phyloP scores from a whole-genome alignment of 2,113 vertebrate genomes.

The Micronisus gabar region DNA sequence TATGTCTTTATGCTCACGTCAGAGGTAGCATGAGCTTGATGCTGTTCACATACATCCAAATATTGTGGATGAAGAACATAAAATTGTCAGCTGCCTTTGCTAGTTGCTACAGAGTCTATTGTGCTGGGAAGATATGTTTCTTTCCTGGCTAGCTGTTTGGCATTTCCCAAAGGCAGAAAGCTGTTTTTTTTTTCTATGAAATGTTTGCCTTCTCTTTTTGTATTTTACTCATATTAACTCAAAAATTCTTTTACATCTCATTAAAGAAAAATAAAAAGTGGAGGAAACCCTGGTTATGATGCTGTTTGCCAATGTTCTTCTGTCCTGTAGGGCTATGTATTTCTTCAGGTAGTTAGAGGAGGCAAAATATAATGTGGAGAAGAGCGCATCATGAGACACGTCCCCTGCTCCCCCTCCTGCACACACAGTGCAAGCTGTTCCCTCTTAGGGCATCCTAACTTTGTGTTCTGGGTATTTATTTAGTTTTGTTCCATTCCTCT shows the following conservation, averaged over 20 bases:
- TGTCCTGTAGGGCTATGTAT: not conserved
- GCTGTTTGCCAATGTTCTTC: not conserved
- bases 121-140: not conserved
- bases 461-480: not conserved
- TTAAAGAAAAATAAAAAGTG: not conserved
- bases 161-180: not conserved
- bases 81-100: not conserved
- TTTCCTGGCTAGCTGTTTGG: not conserved
- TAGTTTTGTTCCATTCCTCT: not conserved
- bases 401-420: not conserved
- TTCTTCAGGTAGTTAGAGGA: not conserved
- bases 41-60: not conserved
- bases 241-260: not conserved
- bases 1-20: not conserved
- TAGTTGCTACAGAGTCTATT: not conserved
- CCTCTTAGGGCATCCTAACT: not conserved
- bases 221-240: not conserved
- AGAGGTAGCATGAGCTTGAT: not conserved
- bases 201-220: not conserved
- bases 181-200: not conserved
- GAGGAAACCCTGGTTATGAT: not conserved
- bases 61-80: not conserved
- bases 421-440: accelerated
- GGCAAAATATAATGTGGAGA: not conserved
- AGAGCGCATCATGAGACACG: not conserved